Base-by-base conservation (phyloP, 2,888 invertebrate species). In the Patella depressa region DNA sequence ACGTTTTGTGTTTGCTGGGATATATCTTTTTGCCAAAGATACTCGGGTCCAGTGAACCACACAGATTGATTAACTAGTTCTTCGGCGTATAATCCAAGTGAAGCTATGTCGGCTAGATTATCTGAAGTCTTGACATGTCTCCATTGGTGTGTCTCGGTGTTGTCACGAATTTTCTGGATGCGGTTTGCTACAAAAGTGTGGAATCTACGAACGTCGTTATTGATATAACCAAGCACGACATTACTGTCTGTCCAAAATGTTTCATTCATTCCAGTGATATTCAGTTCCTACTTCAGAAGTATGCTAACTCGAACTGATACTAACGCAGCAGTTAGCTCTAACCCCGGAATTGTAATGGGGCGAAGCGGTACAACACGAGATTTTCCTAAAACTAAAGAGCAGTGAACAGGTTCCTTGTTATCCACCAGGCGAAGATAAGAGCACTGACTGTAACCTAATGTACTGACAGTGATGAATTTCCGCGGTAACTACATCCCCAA, bases 71-170 rank as follows among this genome's bases (percentile, higher is more conserved):
- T 29, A 29, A 59, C 0, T 14, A 57, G n/a, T 7, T 57, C 78
- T 3, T 19, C 12, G 9, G 73, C 79, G 17, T 55, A 5, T 1
- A 78, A 71, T 14, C 83, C 81, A 19, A 84, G 69, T 2, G 84
- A 85, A 19, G 83, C 84, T 65, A 80, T 54, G 57, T 85, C 85
- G 14, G 85, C 85, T n/a, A 82, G 83, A 72, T 86, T 84, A 12
- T 69, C 71, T 12, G 74, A 65, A 7, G 85, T 78, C 0, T 73
- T 53, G 3, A 86, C 75, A 70, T 85, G 80, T 7, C 54, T 34
- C 85, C 84, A 86, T 69, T 85, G 83, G 54, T 14, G 9, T 12
- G 80, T 71, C 2, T 76, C 69, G 34, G 83, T 74, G 3, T 17
- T 34, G 15, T 85, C 78, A 15, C 79, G 76, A 15, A 85, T 84